phyloP scores from a whole-genome alignment of 92 coral and sea anemone genomes.

The Actinernus sp. region DNA sequence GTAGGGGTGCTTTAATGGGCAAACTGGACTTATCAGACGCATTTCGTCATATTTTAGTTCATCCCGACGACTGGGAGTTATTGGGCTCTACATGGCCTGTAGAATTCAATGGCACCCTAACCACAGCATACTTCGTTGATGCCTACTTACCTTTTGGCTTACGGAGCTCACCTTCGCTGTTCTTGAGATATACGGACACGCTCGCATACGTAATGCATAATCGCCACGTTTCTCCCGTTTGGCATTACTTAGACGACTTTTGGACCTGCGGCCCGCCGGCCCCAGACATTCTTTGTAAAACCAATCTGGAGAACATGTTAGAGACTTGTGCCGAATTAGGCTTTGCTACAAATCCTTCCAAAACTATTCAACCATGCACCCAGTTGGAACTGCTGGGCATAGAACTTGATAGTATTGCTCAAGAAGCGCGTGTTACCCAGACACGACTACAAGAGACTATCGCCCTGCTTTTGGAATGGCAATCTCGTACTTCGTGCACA shows the following conservation, averaged over 20 bases:
- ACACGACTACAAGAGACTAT: constrained; percentile 24
- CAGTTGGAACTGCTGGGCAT: constrained; percentile 31
- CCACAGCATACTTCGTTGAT: constrained; percentile 28
- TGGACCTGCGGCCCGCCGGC: constrained; percentile 47
- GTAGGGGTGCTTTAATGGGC: constrained; percentile 37
- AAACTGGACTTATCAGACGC: constrained; percentile 56
- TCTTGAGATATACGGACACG: constrained; percentile 21
- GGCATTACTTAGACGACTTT: constrained; percentile 55
- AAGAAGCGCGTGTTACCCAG: constrained; percentile 20
- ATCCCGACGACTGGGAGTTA: constrained; percentile 23
- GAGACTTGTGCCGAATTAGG: constrained; percentile 24
- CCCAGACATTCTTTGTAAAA: constrained; percentile 12
- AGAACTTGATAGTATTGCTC: constrained; percentile 34
- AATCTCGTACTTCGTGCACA: constrained; percentile 16
- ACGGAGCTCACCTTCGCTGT: constrained; percentile 34
- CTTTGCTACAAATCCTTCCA: constrained; percentile 21
- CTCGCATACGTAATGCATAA: not conserved
- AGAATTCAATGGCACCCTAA: constrained; percentile 7
- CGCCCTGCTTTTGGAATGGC: constrained; percentile 22
- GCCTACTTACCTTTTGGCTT: constrained; percentile 33
- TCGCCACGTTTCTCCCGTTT: constrained; percentile 11
- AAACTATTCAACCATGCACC: constrained; percentile 29
- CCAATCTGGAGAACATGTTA: constrained; percentile 19
- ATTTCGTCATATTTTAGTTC: constrained; percentile 39
- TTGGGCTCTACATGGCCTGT: constrained; percentile 51